Base-by-base conservation (phyloP, 2,113 vertebrate genomes). In the Equus przewalskii region DNA sequence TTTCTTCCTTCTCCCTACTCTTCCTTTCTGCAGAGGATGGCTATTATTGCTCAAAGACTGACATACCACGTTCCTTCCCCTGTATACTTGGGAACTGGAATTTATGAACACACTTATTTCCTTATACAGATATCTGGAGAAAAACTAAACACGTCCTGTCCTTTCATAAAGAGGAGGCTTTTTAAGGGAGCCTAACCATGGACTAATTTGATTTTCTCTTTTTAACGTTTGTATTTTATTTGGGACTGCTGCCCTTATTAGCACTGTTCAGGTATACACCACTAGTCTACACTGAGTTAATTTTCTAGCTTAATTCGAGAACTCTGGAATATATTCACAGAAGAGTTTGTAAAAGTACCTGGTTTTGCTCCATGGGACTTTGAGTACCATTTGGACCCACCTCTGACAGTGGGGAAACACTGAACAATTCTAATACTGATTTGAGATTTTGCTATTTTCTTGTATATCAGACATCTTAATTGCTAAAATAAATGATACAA, bases 261-360 rank as follows among this genome's bases (percentile, higher is more conserved):
- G 16, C 49, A 62, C 22, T 51, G 41, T 51, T 80, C 24, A 88
- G 11, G 14, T 62, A 3, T 70, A 60, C 28, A 49, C 30, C 6
- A 21, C 11, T 30, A 4, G 30, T 80, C 16, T 69, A 54, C 6
- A 21, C 5, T n/a, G 11, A 58, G 7, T 56, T 90, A 72, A 36
- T 72, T 90, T 90, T 83, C 69, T 60, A 82, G 56, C 28, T 67
- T 88, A 75, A 72, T 72, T 96, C 1, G 90, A 90, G n/a, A 72
- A 44, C 13, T 30, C 14, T 78, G 70, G 54, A 60, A 26, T 46
- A 46, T 13, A 49, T 18, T 70, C 18, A 88, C 6, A 58, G 46
- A 51, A 67, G 33, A 60, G 82, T 65, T 82, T 81, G 24, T 46
- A 81, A 79, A 92, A 73, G 28, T 28, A 7, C 36, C 15, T 90